Conservation (phyloP, 2,888 invertebrate species). For the Agrochola litura region DNA sequence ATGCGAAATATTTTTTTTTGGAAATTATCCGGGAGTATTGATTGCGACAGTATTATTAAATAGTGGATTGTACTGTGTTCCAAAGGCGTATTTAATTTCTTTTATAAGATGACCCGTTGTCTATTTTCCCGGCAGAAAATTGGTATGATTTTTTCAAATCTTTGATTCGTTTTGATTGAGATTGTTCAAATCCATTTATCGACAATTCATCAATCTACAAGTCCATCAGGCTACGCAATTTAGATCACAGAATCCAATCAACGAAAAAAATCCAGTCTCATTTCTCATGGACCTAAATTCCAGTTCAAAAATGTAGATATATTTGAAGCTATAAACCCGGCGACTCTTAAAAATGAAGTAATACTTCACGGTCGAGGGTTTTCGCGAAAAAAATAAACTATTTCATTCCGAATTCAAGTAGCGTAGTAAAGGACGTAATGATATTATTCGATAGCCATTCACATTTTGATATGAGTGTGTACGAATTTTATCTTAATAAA, state of each 20-base stretch:
- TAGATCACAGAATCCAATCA: conserved; percentile 58
- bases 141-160: background rate
- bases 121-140: background rate
- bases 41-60: background rate
- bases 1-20: too few species aligned
- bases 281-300: conserved; percentile 21
- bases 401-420: conserved; percentile 40
- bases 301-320: conserved; percentile 35
- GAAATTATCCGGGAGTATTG: too few species aligned
- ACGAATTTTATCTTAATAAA: conserved; percentile 33
- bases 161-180: conserved; percentile 10
- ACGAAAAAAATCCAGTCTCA: conserved; percentile 30
- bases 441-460: conserved; percentile 23
- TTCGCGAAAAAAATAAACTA: conserved; percentile 14
- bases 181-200: conserved; percentile 17
- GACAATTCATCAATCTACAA: conserved; percentile 35
- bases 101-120: too few species aligned
- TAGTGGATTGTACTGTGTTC: background rate
- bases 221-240: conserved; percentile 40
- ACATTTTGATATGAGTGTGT: conserved; percentile 22
- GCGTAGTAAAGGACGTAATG: conserved; percentile 23
- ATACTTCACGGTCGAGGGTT: conserved; percentile 31
- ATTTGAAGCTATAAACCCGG: conserved; percentile 29
- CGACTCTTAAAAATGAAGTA: conserved; percentile 41
- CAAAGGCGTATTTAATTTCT: too few species aligned